A percentile compares a stretch with the other conserved stretches of the same genome.
Conservation (phyloP, 1,140 invertebrate species). For the Drosophila nannoptera region DNA sequence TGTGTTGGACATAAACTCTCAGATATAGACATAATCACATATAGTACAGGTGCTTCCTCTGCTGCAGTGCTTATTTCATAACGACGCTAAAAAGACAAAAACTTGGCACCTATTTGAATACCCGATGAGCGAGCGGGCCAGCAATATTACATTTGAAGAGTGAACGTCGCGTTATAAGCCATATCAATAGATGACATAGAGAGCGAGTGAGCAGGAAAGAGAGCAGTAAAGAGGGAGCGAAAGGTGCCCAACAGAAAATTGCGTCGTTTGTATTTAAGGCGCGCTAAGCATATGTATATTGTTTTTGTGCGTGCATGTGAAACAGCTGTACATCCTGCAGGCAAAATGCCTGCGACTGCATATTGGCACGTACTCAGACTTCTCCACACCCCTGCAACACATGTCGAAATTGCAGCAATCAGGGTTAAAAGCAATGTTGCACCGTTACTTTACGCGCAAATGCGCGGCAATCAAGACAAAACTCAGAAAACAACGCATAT, state of each 20-base stretch:
- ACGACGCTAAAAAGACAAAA: constrained; percentile 23
- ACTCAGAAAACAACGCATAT: neutral
- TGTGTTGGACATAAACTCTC: neutral
- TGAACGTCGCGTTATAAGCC: constrained; percentile 13
- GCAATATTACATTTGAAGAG: constrained; percentile 21
- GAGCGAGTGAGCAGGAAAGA: constrained; percentile 7
- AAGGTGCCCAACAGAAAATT: constrained; percentile 50
- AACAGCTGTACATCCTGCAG: constrained; percentile 39
- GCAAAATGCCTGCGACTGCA: neutral
- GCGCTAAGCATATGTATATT: constrained; percentile 15
- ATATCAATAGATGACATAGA: constrained; percentile 43
- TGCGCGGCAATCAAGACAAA: constrained; percentile 8
- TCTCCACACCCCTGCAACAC: too few species aligned
- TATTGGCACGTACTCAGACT: neutral
- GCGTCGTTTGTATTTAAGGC: constrained; percentile 58
- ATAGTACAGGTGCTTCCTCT: constrained; percentile 3
- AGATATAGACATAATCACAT: neutral
- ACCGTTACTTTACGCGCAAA: constrained; percentile 4
- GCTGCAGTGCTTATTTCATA: constrained; percentile 25
- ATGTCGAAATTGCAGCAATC: constrained; percentile 1
- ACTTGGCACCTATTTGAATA: constrained; percentile 38
- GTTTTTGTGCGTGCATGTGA: constrained; percentile 6
- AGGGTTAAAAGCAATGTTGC: neutral
- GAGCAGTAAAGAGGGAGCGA: constrained; percentile 13
- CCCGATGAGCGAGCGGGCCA: constrained; percentile 35